Base-by-base conservation (phyloP, 2,797 vertebrate genomes). In the Gallinago nigripennis region DNA sequence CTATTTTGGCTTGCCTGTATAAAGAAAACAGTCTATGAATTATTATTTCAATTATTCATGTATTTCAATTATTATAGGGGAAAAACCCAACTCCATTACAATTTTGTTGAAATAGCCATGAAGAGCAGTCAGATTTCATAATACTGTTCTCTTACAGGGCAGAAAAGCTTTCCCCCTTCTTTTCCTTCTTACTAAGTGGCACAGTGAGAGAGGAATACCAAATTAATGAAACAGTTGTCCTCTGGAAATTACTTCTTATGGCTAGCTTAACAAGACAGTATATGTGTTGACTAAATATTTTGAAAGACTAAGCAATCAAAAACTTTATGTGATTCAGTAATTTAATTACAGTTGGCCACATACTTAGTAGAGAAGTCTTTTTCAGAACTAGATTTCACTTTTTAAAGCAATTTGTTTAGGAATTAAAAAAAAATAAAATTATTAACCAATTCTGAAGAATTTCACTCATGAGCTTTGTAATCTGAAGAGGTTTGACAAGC, bases 1-100 rank as follows among this genome's bases (percentile, higher is more conserved):
- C 98, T 89, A 97, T 90, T 96, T 99, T 99, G 63, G 98, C 94
- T 97, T 99, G 98, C 89, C 99, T 99, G 68, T 33, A 64, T 27
- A 56, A 78, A 92, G 39, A 84, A 66, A 71, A 10, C 5, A 92
- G 28, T 41, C 24, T 70, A 48, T 43, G 45, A 73, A 56, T 73
- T 73, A 83, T 43, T 18, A 84, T 60, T 54, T 82, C 25, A 39
- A 8, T 51, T 72, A 63, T 25, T 35, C 41, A 43, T 43, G 16
- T 18, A 84, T 60, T 54, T 82, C 25, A 39, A 8, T 51, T 72
- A 58, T 23, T 35, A 70, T 0, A 51, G 41, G 45, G 39, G 3
- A 3, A 39, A 54, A 41, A 53, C 24, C 0, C 3, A 1, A 30
- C 18, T 78, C 31, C 37, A 28, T 31, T 56, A 60, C 14, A 72